Evolutionary conservation across 2,797 vertebrate genomes (phyloP).

Genomic region (Chiloscyllium punctatum): DNA sequence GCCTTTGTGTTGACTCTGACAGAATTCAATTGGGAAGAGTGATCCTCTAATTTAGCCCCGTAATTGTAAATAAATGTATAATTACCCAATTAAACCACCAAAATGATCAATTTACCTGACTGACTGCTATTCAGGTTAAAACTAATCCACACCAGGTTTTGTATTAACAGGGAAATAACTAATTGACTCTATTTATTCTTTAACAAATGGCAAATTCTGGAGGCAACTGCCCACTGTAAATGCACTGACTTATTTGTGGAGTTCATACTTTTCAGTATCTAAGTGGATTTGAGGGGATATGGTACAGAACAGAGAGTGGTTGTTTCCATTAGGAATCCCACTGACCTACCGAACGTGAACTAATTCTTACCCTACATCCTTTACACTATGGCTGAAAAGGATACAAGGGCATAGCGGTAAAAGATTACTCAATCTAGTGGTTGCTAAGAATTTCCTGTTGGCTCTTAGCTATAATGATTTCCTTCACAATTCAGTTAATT

Average conservation of each 20-base stretch:
- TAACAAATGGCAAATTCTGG: not conserved
- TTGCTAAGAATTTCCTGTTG: not conserved
- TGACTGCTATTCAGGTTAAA: too few species aligned
- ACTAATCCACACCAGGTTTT: too few species aligned
- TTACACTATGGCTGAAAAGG: not conserved
- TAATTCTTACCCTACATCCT: not conserved
- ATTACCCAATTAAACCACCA: too few species aligned
- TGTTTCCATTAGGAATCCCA: not conserved
- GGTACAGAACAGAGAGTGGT: not conserved
- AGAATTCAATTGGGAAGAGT: too few species aligned
- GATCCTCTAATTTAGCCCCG: too few species aligned
- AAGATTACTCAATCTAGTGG: not conserved
- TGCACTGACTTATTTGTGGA: too few species aligned
- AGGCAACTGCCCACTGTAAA: not conserved
- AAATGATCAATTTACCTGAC: too few species aligned
- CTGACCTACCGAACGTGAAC: not conserved
- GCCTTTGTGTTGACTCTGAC: too few species aligned
- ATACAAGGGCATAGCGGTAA: not conserved
- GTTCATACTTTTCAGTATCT: not conserved
- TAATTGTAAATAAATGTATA: too few species aligned
- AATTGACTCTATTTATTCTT: too few species aligned
- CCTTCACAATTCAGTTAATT: conserved; percentile 5
- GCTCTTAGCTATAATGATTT: not conserved
- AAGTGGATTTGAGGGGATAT: not conserved
- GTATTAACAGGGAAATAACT: too few species aligned